Evolutionary conservation across 2,113 vertebrate genomes (phyloP), one percentile per base, ranked within the genome.

Genomic region (Siphamia tubifer): DNA sequence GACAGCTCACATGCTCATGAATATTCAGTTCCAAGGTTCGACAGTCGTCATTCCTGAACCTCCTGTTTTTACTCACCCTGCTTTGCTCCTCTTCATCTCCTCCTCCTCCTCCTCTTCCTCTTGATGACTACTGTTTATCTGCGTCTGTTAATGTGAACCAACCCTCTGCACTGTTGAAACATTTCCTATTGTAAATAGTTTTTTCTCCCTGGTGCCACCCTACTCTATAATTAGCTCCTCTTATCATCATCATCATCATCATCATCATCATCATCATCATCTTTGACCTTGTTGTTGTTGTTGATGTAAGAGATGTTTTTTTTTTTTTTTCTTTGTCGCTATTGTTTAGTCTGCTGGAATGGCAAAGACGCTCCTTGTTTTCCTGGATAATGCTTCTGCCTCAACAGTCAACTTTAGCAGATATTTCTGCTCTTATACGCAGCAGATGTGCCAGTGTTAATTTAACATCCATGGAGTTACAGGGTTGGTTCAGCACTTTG

Each of bases 311-410:
- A n/a, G n/a, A n/a, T n/a, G n/a, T 69, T 58, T 71, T 61, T 76
- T 56, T 16, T 57, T 77, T 67, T 74, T 74, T 85, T 84, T 77
- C 39, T 32, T 60, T 66, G 39, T 53, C 4, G 1, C 60, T 68
- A 47, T 77, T 85, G 80, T 84, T 83, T 83, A 52, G 82, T 85
- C 71, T 84, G 63, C 54, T 24, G 39, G 56, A 48, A 61, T 24
- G 36, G 43, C 6, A 8, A 76, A 62, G 63, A 71, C 43, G 32
- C 35, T 67, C 60, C 36, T 66, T 48, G 42, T 51, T 66, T 82
- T 82, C 53, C 61, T 44, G 52, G 53, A 68, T 1, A 16, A 21
- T 62, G 39, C 19, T 19, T 36, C 30, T 8, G 13, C 15, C 34
- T 69, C 25, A 13, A 12, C 4, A 10, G 28, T 6, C 52, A 52